Conservation (phyloP, 2,888 invertebrate genomes). For the Euphydryas editha region DNA sequence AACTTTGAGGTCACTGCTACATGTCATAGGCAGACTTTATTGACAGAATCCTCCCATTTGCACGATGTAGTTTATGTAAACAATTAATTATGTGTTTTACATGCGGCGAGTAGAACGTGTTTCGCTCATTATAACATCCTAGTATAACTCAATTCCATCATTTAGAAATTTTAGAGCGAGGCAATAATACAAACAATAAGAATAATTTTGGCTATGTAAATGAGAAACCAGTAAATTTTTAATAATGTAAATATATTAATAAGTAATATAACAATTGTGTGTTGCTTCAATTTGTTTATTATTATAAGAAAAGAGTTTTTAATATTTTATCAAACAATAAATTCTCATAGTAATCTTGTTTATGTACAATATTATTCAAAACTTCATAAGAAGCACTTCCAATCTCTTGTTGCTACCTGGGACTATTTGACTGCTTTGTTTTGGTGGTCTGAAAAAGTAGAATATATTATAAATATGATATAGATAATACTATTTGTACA, state of each 20-base stretch:
- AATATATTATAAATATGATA: not conserved
- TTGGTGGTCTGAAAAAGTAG: not conserved
- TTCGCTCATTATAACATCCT: constrained; percentile 35
- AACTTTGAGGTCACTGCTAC: constrained; percentile 21
- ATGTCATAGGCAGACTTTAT: constrained; percentile 15
- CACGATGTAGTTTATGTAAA: constrained; percentile 39
- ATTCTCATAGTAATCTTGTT: not conserved
- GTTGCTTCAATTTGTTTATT: too few relatives aligned
- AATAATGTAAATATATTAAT: too few relatives aligned
- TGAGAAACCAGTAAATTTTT: too few relatives aligned
- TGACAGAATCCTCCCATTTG: constrained; percentile 35
- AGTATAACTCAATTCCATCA: constrained; percentile 30
- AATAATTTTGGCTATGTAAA: not conserved
- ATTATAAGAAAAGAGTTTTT: too few relatives aligned
- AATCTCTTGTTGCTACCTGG: not conserved
- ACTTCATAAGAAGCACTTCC: not conserved
- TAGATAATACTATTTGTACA: not conserved
- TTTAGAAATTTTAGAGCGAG: constrained; percentile 19
- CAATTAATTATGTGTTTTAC: constrained; percentile 37
- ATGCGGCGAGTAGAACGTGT: constrained; percentile 33
- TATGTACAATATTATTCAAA: too few relatives aligned
- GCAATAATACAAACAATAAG: not conserved
- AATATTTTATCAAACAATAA: not conserved
- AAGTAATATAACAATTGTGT: too few relatives aligned
- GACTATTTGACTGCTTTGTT: not conserved